Evolutionary conservation across 2,797 vertebrate species (phyloP).

Genomic region (Hippoglossus hippoglossus): DNA sequence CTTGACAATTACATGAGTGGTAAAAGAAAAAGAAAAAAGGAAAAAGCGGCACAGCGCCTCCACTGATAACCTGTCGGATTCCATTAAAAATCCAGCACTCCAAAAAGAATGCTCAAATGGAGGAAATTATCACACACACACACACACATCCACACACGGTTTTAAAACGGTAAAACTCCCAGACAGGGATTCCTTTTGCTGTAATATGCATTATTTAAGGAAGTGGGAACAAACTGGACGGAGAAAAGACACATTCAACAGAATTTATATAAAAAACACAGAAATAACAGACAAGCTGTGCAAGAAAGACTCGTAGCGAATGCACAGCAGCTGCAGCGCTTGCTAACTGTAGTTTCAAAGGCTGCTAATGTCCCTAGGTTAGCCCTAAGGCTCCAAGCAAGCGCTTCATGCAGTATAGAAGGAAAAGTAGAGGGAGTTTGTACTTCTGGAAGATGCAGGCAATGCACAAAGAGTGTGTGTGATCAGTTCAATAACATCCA

Average conservation of each 20-base stretch:
- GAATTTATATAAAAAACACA: constrained; percentile 16
- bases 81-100: constrained; percentile 76
- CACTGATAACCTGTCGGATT: constrained; percentile 76
- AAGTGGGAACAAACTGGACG: constrained; percentile 23
- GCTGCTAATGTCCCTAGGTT: constrained; percentile 40
- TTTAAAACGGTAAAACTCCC: constrained; percentile 35
- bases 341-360: constrained; percentile 40
- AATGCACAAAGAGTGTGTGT: constrained; percentile 4
- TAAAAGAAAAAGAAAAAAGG: constrained; percentile 19
- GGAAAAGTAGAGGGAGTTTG: constrained; percentile 24
- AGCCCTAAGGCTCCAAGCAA: constrained; percentile 39
- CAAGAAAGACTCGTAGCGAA: constrained; percentile 7
- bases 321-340: constrained; percentile 17
- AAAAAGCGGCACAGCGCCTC: constrained; percentile 40
- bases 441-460: constrained; percentile 16
- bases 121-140: constrained; percentile 65
- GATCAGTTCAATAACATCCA: constrained; percentile 3
- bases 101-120: constrained; percentile 69
- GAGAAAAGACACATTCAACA: constrained; percentile 27
- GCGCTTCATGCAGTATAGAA: constrained; percentile 16
- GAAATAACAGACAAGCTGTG: constrained; percentile 14
- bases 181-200: constrained; percentile 33
- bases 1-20: constrained; percentile 77
- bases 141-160: constrained; percentile 4
- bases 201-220: constrained; percentile 20